Evolutionary conservation across 2,888 invertebrate species (phyloP), one percentile per base, ranked within the genome.

Genomic region (Dryobotodes eremita): DNA sequence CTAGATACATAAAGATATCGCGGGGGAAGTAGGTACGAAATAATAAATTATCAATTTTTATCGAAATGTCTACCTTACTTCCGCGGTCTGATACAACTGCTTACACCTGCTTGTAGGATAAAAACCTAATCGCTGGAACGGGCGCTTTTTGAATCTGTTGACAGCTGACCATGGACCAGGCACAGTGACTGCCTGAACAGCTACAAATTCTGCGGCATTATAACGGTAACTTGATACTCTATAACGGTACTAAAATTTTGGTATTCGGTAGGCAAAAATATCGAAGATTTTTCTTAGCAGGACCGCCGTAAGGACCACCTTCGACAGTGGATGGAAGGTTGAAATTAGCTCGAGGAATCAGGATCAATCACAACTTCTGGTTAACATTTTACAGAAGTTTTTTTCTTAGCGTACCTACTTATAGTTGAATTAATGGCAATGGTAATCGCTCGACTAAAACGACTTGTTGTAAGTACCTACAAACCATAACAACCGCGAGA

Each of bases 151-250:
- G 61, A 31, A 11, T 31, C n/a, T 26, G 17, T 46, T n/a, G 42
- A 17, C 66, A 66, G 46, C 26, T 20, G 48, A 66, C 6, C 46
- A 66, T n/a, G 17, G n/a, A 65, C 65, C 26, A 8, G 42, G 46
- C 26, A 66, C 46, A 11, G 26, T 48, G 26, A 26, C 20, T 48
- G 26, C 13, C 13, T 11, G 11, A 20, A 66, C 6, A 66, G 46
- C 53, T 23, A 55, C 8, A n/a, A 36, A 55, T n/a, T 70, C 10
- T 13, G 26, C 48, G 20, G 66, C 48, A 11, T 48, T 48, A 68
- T 68, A 48, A 75, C 61, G 42, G 81, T 85, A 85, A 85, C 69
- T 61, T 65, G 75, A 82, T 75, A 81, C 75, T 59, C 48, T 68
- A 23, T 68, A 48, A 20, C 26, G 20, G 26, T 31, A 23, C 26